phyloP scores from a whole-genome alignment of 1,140 invertebrate species.

The Drosophila tsacasi region DNA sequence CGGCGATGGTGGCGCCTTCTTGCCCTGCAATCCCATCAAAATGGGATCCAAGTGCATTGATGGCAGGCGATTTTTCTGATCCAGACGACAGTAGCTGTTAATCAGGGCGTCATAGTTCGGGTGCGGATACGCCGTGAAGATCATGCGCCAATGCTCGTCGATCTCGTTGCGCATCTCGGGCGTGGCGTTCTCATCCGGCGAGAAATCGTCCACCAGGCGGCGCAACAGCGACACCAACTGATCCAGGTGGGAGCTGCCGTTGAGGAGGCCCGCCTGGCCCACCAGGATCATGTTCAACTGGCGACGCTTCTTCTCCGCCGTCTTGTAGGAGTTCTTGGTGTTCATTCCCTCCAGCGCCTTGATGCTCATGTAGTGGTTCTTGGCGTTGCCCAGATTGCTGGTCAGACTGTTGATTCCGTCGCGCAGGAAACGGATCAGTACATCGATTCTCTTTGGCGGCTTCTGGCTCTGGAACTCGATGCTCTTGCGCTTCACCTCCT shows the following conservation, averaged over 20 bases:
- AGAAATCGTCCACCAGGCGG: constrained; percentile 82
- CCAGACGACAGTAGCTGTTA: constrained; percentile 79
- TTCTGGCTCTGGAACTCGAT: constrained; percentile 68
- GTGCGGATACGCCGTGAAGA: constrained; percentile 85
- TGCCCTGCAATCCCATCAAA: constrained; percentile 58
- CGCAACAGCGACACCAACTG: constrained; percentile 85
- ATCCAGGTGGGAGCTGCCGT: constrained; percentile 86
- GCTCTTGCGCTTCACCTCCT: constrained; percentile 62
- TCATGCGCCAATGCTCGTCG: constrained; percentile 85
- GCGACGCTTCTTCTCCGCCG: constrained; percentile 82
- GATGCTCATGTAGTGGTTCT: constrained; percentile 85
- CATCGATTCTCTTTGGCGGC: constrained; percentile 67
- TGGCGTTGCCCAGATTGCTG: constrained; percentile 81
- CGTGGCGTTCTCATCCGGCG: constrained; percentile 82
- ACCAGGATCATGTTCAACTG: constrained; percentile 86
- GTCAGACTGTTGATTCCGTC: constrained; percentile 67
- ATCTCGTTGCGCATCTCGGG: constrained; percentile 85
- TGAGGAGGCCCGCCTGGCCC: constrained; percentile 86
- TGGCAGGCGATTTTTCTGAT: constrained; percentile 63
- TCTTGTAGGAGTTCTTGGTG: constrained; percentile 85
- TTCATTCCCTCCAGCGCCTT: constrained; percentile 85
- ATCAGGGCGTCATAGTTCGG: constrained; percentile 85
- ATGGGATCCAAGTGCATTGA: constrained; percentile 62
- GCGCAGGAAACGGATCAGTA: constrained; percentile 66
- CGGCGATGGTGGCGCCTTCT: constrained; percentile 21